Conservation (phyloP, 2,888 invertebrate species). For the Zele albiditarsus region DNA sequence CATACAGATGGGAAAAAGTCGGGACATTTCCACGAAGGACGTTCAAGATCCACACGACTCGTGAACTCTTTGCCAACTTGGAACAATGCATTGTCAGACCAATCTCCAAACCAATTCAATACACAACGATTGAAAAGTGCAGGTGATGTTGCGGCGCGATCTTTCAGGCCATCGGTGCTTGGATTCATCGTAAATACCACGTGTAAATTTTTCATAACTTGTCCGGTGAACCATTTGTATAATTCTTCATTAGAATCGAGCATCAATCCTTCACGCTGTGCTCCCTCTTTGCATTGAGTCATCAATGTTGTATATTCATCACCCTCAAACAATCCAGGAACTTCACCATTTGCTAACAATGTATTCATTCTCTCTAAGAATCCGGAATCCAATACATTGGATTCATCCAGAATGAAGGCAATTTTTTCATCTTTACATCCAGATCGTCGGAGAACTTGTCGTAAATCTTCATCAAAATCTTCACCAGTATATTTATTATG, state of each 20-base stretch:
- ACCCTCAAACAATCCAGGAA: conserved; percentile 94
- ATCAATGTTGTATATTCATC: conserved; percentile 99
- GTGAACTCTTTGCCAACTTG: conserved; percentile 98
- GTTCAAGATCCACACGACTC: conserved; percentile 93
- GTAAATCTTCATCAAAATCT: conserved; percentile 99
- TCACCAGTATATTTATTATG: conserved; percentile 99
- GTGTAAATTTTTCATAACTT: conserved; percentile 99
- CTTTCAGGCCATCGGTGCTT: conserved; percentile 97
- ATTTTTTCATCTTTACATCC: conserved; percentile 98
- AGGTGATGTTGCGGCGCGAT: conserved; percentile 98
- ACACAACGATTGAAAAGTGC: conserved; percentile 99
- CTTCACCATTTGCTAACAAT: conserved; percentile 97
- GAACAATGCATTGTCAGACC: conserved; percentile 96
- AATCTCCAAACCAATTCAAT: conserved; percentile 99
- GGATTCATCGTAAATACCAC: conserved; percentile 99
- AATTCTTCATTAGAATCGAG: conserved; percentile 98
- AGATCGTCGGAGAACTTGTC: conserved; percentile 88
- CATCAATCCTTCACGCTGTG: conserved; percentile 98
- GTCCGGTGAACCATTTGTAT: conserved; percentile 99
- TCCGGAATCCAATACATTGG: conserved; percentile 98
- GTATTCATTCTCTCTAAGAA: conserved; percentile 99
- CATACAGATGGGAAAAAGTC: conserved; percentile 94
- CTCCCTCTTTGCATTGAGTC: conserved; percentile 99
- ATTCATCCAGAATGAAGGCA: conserved; percentile 99
- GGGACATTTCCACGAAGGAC: conserved; percentile 88